A percentile compares a stretch with the other conserved stretches of the same genome.
Evolutionary conservation across 2,113 vertebrate species (phyloP).

Genomic region (Alces alces): DNA sequence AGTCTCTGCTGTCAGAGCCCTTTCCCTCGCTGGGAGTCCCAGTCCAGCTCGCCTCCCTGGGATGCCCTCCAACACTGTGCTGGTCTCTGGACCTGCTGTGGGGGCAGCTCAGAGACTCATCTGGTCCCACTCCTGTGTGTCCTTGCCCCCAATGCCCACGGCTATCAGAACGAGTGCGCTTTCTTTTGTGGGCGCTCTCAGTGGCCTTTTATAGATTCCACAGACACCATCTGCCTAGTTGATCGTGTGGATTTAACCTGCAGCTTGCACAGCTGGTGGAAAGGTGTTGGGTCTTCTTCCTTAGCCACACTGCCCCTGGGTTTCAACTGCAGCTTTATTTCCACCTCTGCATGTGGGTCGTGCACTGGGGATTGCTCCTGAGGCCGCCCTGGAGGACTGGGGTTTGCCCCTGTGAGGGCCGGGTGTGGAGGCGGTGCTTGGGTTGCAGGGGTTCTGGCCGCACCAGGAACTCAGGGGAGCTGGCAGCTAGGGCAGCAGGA

Average conservation of each 20-base stretch:
- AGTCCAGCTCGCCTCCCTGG: not conserved
- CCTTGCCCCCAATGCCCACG: not conserved
- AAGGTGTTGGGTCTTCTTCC: not conserved
- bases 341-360: rapidly evolving
- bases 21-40: not conserved
- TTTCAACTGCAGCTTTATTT: not conserved
- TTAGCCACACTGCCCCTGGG: not conserved
- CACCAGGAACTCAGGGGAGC: rapidly evolving
- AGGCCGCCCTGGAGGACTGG: not conserved
- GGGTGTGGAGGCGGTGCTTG: not conserved
- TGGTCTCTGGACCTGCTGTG: not conserved
- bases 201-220: not conserved
- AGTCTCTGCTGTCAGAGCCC: not conserved
- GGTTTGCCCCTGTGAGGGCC: not conserved
- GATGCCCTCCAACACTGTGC: not conserved
- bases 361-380: not conserved
- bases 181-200: not conserved
- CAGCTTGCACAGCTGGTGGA: not conserved
- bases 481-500: not conserved
- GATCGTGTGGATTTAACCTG: not conserved
- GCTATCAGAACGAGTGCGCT: not conserved
- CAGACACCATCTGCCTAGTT: not conserved
- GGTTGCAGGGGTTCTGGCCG: not conserved
- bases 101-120: not conserved
- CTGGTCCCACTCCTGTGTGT: not conserved